phyloP scores from a whole-genome alignment of 2,113 vertebrate species.

The Macrotus californicus region DNA sequence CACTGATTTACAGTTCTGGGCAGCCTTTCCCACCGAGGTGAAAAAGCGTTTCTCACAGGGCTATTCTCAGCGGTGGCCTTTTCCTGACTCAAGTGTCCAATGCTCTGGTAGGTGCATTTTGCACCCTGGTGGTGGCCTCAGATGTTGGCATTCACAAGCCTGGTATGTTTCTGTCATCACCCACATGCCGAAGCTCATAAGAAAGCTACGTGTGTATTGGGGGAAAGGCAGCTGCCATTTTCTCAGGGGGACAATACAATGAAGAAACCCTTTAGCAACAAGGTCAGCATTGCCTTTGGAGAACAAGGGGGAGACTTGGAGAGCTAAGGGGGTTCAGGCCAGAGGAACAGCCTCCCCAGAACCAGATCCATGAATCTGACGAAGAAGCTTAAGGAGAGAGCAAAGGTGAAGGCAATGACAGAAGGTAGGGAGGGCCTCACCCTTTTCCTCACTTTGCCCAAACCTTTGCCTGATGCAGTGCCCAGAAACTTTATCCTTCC shows the following conservation, averaged over 20 bases:
- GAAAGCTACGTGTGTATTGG: background rate
- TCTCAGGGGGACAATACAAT: background rate
- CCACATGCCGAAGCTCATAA: background rate
- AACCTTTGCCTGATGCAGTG: background rate
- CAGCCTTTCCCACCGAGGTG: background rate
- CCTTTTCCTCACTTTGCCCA: background rate
- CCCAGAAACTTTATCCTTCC: background rate
- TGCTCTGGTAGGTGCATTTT: constrained; percentile 43
- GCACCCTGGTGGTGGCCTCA: background rate
- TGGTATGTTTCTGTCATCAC: constrained; percentile 52
- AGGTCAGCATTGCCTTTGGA: background rate
- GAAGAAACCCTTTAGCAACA: constrained; percentile 1
- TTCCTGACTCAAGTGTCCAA: constrained; percentile 37
- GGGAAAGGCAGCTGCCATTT: background rate
- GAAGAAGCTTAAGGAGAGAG: background rate
- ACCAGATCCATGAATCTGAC: background rate
- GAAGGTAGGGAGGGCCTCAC: background rate
- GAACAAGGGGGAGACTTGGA: background rate
- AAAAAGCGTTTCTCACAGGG: constrained; percentile 37
- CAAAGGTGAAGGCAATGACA: background rate
- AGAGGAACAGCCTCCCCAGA: background rate
- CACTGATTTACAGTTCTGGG: background rate
- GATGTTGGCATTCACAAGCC: constrained; percentile 37
- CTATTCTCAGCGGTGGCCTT: constrained; percentile 50
- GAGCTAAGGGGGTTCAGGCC: background rate